Evolutionary conservation across 2,113 vertebrate species (phyloP).

Genomic region (Puffinus mauretanicus): DNA sequence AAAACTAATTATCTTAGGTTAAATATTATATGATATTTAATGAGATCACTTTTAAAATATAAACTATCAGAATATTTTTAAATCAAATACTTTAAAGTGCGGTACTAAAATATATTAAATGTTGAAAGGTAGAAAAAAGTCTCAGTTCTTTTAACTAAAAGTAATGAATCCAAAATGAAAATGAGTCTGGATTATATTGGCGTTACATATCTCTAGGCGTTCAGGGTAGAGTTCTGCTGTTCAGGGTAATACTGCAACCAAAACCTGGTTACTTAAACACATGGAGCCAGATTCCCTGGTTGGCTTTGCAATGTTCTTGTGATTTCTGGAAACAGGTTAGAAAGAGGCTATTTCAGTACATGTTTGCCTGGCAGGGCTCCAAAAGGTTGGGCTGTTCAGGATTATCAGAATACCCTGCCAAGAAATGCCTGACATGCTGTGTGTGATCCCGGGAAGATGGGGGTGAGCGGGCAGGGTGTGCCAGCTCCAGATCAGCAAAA

Average conservation of each 20-base stretch:
- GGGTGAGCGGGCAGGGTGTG: neutral
- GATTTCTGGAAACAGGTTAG: conserved; percentile 34
- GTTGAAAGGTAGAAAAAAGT: neutral
- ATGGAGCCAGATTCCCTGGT: neutral
- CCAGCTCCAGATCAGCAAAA: neutral
- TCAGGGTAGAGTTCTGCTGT: neutral
- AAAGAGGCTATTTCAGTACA: conserved; percentile 3
- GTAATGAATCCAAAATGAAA: neutral
- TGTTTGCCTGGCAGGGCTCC: neutral
- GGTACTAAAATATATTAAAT: neutral
- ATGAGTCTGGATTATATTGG: neutral
- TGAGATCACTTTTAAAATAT: neutral
- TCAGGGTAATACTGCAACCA: neutral
- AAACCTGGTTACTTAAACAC: neutral
- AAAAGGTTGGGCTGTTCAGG: neutral
- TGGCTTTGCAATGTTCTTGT: conserved; percentile 2
- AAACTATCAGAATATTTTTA: neutral
- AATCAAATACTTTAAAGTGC: neutral
- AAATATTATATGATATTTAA: neutral
- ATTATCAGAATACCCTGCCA: neutral
- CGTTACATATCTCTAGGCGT: neutral
- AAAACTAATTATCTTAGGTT: neutral
- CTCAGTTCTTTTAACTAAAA: neutral
- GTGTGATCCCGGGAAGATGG: neutral
- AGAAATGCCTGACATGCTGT: neutral